Evolutionary conservation across 2,797 vertebrate species (phyloP), one percentile per base, ranked within the genome.

Genomic region (Steatocranus sp.): DNA sequence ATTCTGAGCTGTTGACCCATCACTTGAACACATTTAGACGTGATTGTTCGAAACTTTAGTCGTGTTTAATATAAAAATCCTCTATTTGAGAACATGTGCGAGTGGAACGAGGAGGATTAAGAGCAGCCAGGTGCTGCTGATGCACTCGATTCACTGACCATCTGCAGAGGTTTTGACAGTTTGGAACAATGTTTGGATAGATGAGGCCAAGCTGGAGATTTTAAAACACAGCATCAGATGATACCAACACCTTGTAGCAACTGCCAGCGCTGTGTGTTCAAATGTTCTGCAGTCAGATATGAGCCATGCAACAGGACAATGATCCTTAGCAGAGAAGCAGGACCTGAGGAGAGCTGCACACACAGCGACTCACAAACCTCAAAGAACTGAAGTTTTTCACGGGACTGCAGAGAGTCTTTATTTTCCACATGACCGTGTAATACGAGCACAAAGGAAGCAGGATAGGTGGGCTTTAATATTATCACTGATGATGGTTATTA

Each of bases 231-330:
- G 51, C 32, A 36, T 18, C 32, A 34, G 32, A 34, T 61, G 10
- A 61, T n/a, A 0, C 18, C 2, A 66, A 41, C 36, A 15, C 20
- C 14, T 68, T 9, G 38, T 25, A 43, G 20, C 61, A 68, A 15
- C 0, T 68, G 20, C 1, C 53, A 6, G 5, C 12, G 3, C 11
- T 34, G 1, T 12, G 34, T 36, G 18, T 18, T 11, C 20, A 23
- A 23, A 20, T 66, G 34, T 68, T 66, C 20, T 43, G 20, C 12
- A 11, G 12, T 41, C 20, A 25, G 12, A 23, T 68, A 9, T 0
- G 20, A 41, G 63, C 38, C 63, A 61, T n/a, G 30, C 30, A 17
- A 43, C 63, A 68, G 20, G 14, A 66, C 63, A 10, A 17, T 2
- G 56, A 61, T 61, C 30, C 56, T 61, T 56, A 30, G 25, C 15